Base-by-base conservation (phyloP, 92 coral and sea anemone genomes). In the Umimayanthus chanpuru region DNA sequence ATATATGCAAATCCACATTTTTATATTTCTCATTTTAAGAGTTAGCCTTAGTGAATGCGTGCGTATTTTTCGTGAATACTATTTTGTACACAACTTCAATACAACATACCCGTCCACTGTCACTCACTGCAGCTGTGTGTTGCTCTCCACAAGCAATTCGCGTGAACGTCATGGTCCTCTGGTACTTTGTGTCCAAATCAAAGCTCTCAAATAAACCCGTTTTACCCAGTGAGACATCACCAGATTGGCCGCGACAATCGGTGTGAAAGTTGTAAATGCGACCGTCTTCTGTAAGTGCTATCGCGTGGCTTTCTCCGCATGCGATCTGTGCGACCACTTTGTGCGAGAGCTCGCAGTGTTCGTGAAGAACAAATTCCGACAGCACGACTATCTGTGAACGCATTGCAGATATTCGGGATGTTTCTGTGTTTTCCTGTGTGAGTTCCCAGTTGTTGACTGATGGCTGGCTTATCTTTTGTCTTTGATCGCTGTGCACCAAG, bases 261-360 rank as follows among this genome's bases (percentile, higher is more conserved):
- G 12, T 40, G 1, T 70, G 58, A 26, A 9, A 82, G n/a, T 10
- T 49, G 61, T 82, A 82, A 40, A 82, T 68, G 12, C 41, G 64
- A 18, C 86, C 86, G 30, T 82, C 86, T 67, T 82, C 64, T 67
- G 86, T 82, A 10, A 82, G 86, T 12, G 72, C 86, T 3, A 5
- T 58, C 40, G 86, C 65, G 32, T 26, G 77, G 5, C 47, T 68
- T 30, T 40, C 56, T 25, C 86, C 86, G 65, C 86, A 82, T 2
- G 58, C 86, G 36, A 82, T 39, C 43, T 82, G 86, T n/a, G 86
- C 67, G 50, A 68, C 76, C 23, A 82, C 76, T 70, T 82, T 82
- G 77, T 82, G 77, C 23, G 39, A 36, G 29, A 82, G 14, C 25
- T 82, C 86, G 56, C 30, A 43, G 30, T 82, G 77, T 40, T 82